Conservation (phyloP, 2,797 vertebrate genomes). For the Semaprochilodus insignis region DNA sequence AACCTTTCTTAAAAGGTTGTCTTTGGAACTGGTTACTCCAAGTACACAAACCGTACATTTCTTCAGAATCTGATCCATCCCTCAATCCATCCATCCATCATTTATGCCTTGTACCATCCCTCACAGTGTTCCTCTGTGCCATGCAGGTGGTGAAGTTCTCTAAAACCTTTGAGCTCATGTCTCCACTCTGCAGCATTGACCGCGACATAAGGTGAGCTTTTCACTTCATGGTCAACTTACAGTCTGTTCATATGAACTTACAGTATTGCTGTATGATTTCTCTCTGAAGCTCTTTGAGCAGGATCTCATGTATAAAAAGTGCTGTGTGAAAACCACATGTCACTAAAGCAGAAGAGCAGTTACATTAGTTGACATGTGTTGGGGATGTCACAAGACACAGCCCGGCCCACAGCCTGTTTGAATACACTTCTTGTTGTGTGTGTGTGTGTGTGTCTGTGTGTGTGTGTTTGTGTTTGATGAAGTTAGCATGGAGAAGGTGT, state of each 20-base stretch:
- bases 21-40: no score
- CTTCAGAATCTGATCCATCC: no score
- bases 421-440: constrained; percentile 12
- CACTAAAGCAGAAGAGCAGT: neutral
- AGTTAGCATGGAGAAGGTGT: constrained; percentile 84
- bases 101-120: neutral
- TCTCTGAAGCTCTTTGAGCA: neutral
- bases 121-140: neutral
- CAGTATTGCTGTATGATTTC: neutral
- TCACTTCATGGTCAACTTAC: neutral
- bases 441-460: constrained; percentile 39
- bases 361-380: constrained; percentile 5
- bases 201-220: constrained; percentile 89
- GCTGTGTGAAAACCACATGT: neutral
- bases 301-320: neutral
- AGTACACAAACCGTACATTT: no score
- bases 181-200: constrained; percentile 95
- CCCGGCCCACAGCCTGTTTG: neutral
- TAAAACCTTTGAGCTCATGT: constrained; percentile 96
- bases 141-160: constrained; percentile 97
- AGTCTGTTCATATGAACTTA: neutral
- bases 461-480: constrained; percentile 55
- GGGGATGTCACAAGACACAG: neutral
- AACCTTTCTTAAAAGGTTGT: no score
- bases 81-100: neutral